These are phyloP conservation scores for Ctena decussata DNA, from an alignment of 2,888 invertebrate species.

Conservation along the genomic window DNA sequence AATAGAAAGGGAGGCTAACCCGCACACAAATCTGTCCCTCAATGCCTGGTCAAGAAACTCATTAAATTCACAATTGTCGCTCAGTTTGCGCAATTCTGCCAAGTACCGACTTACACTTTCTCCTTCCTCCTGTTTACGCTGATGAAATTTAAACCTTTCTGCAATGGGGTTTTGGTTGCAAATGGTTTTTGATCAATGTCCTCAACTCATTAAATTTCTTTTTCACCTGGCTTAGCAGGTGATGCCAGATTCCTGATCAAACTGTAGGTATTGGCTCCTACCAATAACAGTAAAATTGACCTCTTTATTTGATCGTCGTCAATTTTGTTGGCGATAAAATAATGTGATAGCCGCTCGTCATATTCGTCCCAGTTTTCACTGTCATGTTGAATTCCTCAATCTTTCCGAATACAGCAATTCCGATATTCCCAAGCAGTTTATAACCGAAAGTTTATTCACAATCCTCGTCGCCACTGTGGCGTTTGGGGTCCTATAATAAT, in stretches of 20 bases:
- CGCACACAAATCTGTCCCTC: conserved; percentile 46
- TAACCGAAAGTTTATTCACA: not conserved
- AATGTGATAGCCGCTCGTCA: conserved; percentile 47
- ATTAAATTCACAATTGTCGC: conserved; percentile 43
- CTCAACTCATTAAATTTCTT: conserved; percentile 28
- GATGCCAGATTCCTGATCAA: conserved; percentile 16
- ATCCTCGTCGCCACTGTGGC: conserved; percentile 18
- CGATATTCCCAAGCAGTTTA: not conserved
- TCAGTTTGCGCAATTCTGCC: conserved; percentile 36
- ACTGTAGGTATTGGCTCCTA: conserved; percentile 36
- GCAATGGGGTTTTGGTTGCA: conserved; percentile 40
- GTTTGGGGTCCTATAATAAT: no score
- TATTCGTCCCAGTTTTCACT: conserved; percentile 26
- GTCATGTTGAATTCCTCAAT: not conserved
- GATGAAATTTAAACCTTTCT: conserved; percentile 46
- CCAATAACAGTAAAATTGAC: conserved; percentile 29
- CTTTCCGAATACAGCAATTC: conserved; percentile 13
- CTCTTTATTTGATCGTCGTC: conserved; percentile 23
- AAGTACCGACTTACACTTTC: conserved; percentile 33
- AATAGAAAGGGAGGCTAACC: conserved; percentile 26
- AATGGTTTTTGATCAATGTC: conserved; percentile 21
- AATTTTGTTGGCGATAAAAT: conserved; percentile 25
- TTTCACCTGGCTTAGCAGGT: conserved; percentile 39
- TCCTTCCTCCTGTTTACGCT: conserved; percentile 28
- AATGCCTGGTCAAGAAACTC: conserved; percentile 28